Evolutionary conservation across 1,140 invertebrate species (phyloP).

Genomic region (Eubasilissa regina): DNA sequence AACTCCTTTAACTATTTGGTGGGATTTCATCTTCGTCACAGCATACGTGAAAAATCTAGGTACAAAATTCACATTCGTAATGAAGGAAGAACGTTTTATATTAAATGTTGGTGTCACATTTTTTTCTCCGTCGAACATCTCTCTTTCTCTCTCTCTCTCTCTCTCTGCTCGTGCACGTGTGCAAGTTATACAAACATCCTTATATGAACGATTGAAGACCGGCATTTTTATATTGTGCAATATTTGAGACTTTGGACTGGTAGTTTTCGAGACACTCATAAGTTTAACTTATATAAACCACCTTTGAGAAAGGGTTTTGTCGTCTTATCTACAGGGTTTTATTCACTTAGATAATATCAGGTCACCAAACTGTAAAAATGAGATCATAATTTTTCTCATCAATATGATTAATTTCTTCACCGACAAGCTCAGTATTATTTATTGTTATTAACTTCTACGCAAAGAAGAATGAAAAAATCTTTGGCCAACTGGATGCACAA

Average conservation of each 20-base stretch:
- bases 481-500: not conserved
- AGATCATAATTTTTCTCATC: conserved; percentile 3
- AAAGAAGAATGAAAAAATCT: conserved; percentile 35
- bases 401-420: conserved; percentile 34
- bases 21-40: conserved; percentile 36
- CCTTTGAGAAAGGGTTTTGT: conserved; percentile 46
- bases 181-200: not conserved
- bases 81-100: conserved; percentile 60
- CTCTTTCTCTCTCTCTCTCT: not conserved
- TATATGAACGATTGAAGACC: conserved; percentile 35
- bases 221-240: conserved; percentile 55
- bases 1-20: conserved; percentile 44
- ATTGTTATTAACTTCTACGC: conserved; percentile 23
- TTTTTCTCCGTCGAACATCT: conserved; percentile 32
- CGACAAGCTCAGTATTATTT: conserved; percentile 58
- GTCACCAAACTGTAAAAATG: conserved; percentile 54
- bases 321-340: conserved; percentile 58
- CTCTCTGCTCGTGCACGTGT: not conserved
- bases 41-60: conserved; percentile 60
- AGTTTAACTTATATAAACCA: conserved; percentile 51
- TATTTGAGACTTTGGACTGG: conserved; percentile 59
- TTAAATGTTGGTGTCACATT: conserved; percentile 60
- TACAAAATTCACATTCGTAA: conserved; percentile 61
- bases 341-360: conserved; percentile 58
- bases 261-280: conserved; percentile 50